Percentiles rank a stretch among this genome's conserved stretches.
These are phyloP conservation scores for Lithobates sylvaticus DNA, from an alignment of 2,797 vertebrate genomes.

Conservation along the genomic window DNA sequence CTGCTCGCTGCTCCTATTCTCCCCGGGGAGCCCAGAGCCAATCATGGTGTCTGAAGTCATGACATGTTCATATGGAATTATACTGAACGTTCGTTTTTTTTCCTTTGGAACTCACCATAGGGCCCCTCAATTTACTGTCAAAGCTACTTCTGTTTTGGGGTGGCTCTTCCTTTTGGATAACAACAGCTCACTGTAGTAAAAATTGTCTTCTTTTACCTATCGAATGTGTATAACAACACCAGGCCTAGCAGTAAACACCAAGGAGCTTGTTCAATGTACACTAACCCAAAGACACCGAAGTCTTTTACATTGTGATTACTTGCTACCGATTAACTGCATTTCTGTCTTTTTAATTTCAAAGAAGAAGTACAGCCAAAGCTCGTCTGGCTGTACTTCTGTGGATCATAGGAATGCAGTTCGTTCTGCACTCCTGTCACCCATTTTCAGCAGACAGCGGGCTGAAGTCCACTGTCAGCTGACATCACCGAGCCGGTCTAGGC, in stretches of 20 bases:
- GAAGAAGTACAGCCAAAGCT: no score
- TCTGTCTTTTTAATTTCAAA: no score
- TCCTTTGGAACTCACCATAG: neutral
- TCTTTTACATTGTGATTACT: no score
- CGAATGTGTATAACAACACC: neutral
- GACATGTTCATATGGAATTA: conserved; percentile 35
- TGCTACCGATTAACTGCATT: no score
- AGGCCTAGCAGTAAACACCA: neutral
- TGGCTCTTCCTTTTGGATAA: neutral
- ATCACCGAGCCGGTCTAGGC: no score
- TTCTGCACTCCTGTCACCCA: no score
- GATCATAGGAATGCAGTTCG: no score
- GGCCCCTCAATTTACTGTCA: neutral
- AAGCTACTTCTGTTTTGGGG: conserved; percentile 3
- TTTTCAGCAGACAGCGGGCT: no score
- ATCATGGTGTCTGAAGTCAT: conserved; percentile 21
- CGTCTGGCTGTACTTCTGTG: no score
- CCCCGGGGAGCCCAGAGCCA: conserved; percentile 3
- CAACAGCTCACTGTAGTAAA: neutral
- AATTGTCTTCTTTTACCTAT: neutral
- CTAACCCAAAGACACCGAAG: neutral
- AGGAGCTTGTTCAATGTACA: neutral
- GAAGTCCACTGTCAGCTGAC: no score
- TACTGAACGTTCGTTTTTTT: conserved; percentile 16
- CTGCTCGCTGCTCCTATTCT: conserved; percentile 18